Evolutionary conservation across 2,113 vertebrate species (phyloP).

Genomic region (Caloenas nicobarica): DNA sequence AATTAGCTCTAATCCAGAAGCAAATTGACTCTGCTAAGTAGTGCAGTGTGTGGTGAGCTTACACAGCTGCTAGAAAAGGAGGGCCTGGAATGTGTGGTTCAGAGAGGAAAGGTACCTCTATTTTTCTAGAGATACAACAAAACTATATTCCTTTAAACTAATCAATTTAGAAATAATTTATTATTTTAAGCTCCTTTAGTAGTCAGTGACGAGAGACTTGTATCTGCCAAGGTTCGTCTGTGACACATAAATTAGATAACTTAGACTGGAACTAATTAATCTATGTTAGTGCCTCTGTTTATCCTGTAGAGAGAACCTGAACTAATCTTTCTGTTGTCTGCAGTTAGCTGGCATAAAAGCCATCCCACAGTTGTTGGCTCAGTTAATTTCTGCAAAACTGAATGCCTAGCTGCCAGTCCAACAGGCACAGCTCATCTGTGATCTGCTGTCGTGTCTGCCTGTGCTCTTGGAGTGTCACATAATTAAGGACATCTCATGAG

Average conservation of each 20-base stretch:
- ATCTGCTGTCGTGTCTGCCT: not conserved
- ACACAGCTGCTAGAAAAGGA: not conserved
- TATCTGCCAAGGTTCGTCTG: not conserved
- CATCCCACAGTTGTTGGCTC: not conserved
- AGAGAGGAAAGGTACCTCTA: not conserved
- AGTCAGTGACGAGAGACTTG: not conserved
- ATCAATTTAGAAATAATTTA: not conserved
- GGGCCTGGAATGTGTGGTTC: not conserved
- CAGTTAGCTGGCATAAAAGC: not conserved
- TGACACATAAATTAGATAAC: not conserved
- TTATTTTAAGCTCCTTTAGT: not conserved
- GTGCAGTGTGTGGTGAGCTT: not conserved
- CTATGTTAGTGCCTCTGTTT: not conserved
- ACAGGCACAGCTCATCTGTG: not conserved
- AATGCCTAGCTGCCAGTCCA: not conserved
- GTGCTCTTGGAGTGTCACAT: not conserved
- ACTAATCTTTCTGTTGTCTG: not conserved
- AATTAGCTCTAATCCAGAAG: conserved; percentile 17
- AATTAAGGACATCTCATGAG: accelerated
- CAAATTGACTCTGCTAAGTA: not conserved
- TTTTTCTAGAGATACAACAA: not conserved
- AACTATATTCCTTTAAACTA: not conserved
- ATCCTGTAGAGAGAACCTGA: not conserved
- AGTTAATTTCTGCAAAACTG: not conserved
- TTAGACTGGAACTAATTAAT: not conserved